Base-by-base conservation (phyloP, 30 jellyfish, hydroid and myxozoan genomes). In the Aurelia sp. region DNA sequence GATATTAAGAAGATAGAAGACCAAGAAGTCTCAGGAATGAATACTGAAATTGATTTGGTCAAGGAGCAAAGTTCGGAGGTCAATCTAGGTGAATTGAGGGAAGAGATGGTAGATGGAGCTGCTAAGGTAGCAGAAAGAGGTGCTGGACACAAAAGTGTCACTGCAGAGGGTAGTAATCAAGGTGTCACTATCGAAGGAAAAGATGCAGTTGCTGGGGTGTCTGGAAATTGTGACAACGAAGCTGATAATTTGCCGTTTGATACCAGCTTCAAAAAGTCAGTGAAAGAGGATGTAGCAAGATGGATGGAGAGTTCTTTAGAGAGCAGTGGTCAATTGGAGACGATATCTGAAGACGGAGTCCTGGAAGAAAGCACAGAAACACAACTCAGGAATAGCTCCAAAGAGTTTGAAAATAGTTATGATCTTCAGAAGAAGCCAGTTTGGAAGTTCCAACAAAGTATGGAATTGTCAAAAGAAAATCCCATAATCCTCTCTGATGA, bases 401-500 rank as follows among this genome's bases (percentile, higher is more conserved):
- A 44, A 9, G 55, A 44, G 3, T 44, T 44, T 0, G 69, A 21
- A 6, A 21, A 59, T 21, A 59, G 69, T 21, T 13, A 4, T 7
- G 69, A 59, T 13, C 69, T 18, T 7, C 69, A 59, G 4, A 59
- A n/a, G 33, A 4, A 21, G 33, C 69, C 69, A 4, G 33, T 59
- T n/a, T 59, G 33, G 33, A 59, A 15, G 12, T 74, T 86, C 33
- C 95, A 71, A 37, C 78, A 72, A 31, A 86, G 97, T 85, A 23
- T 86, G 96, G 97, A 86, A 70, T 35, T 80, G 59, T 72, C 98
- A 17, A 86, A 66, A 27, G 89, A 90, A 21, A 83, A 90, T 60
- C 97, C 90, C 27, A 51, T 90, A 21, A 60, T 82, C 62, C 72
- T 83, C 59, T 74, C 90, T 20, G 91, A 82, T 78, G 98, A 88